phyloP scores from a whole-genome alignment of 2,797 vertebrate species.

The Coregonus sp. region DNA sequence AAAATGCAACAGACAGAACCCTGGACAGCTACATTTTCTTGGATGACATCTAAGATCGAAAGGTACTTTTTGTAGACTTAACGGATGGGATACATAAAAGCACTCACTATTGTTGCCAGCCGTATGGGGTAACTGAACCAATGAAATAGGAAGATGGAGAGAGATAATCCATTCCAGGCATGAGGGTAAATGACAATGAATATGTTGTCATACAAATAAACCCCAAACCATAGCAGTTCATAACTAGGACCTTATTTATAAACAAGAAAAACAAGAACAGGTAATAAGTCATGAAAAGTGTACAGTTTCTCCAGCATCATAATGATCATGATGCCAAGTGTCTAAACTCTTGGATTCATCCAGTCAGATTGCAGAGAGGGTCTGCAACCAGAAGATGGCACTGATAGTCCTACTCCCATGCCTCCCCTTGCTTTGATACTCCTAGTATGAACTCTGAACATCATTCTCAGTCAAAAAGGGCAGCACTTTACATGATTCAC shows the following conservation, averaged over 20 bases:
- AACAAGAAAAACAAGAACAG: not conserved
- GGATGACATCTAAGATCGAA: not conserved
- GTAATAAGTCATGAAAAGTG: not conserved
- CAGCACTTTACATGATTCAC: no score
- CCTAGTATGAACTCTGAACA: no score
- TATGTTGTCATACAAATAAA: not conserved
- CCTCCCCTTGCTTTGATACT: no score
- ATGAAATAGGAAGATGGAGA: not conserved
- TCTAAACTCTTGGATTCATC: not conserved
- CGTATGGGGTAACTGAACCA: not conserved
- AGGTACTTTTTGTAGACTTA: not conserved
- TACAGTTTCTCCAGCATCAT: not conserved
- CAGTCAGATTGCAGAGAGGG: not conserved
- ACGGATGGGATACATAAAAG: not conserved
- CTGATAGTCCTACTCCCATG: not conserved
- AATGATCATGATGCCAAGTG: not conserved
- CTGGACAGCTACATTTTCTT: not conserved
- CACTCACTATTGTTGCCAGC: not conserved
- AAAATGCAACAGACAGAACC: not conserved
- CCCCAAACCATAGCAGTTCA: not conserved
- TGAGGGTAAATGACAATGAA: not conserved
- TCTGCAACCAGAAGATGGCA: not conserved
- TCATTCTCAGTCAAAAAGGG: no score
- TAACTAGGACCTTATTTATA: not conserved
- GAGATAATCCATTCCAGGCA: not conserved